Base-by-base conservation (phyloP, 92 coral and sea anemone genomes). In the Actinernus sp. region DNA sequence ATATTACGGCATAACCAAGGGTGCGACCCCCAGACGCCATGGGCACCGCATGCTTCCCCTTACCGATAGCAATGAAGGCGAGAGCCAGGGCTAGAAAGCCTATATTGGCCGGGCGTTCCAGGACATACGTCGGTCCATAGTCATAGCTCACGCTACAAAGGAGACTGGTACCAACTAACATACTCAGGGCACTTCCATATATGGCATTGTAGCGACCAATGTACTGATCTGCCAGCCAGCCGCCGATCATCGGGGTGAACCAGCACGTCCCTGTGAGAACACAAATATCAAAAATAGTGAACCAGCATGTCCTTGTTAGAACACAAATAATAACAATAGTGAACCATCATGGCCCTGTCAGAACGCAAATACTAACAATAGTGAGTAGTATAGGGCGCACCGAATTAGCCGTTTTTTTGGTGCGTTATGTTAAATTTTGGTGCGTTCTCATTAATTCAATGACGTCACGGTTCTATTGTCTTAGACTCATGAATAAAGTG, bases 201-300 rank as follows among this genome's bases (percentile, higher is more conserved):
- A 92, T 88, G 71, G 80, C 76, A 41, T 85, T 66, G 58, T 58
- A 88, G 34, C 90, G 86, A 19, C 97, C 97, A 1, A 55, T 28
- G 5, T 33, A 13, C 0, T 88, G 48, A 63, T 92, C 97, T 18
- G 97, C 97, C 17, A 88, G 18, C 88, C 86, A 76, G 8, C 97
- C 97, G 3, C 91, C 97, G 1, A 92, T 24, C 0, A 88, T 31
- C 26, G 97, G 97, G 32, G 79, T 57, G 32, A 79, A 56, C 78
- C 55, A 92, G 49, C 91, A 83, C 12, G 91, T 49, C 20, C 97
- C 97, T 91, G 39, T n/a, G n/a, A n/a, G n/a, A n/a, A n/a, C n/a
- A n/a, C n/a, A n/a, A 11, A n/a, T n/a, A n/a, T n/a, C n/a, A n/a
- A n/a, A n/a, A n/a, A n/a, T n/a, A n/a, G n/a, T 3, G 10, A 25